Evolutionary conservation across 2,797 vertebrate species (phyloP), one percentile per base, ranked within the genome.

Genomic region (Threskiornis aethiopicus): DNA sequence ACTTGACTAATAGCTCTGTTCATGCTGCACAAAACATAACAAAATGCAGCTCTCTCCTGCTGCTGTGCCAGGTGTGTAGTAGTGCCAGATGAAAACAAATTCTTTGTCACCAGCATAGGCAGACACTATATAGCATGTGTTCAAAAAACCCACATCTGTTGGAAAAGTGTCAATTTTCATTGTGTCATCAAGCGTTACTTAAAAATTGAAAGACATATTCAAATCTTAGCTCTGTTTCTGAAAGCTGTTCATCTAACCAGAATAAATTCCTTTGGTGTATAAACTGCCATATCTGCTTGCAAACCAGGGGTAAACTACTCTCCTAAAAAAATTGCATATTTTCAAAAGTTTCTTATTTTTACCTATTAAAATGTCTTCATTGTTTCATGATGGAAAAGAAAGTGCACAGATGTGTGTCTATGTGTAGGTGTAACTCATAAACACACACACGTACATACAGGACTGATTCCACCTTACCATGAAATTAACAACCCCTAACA

Each of bases 361-460:
- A 31, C 16, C n/a, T 58, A 41, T 35, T 59, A 31, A 37, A 77
- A 81, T n/a, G 51, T 4, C 25, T 26, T 37, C 61, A 16, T 2
- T 16, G 12, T 41, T 81, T 90, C 11, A 4, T 20, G 57, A 37
- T 4, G 10, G 24, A 28, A 69, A 73, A 71, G 7, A 35, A 91
- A 46, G 13, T 3, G 4, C 31, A 29, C 19, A 31, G 0, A 3
- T 6, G 2, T 28, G 6, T 26, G 13, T 28, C 10, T 58, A 1
- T 9, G 15, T 6, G 9, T 41, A 6, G 5, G 10, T 37, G 31
- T 20, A 57, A 41, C 26, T 37, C 55, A 31, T 13, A 35, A 37
- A 21, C 29, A 66, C 18, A 28, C 6, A 33, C 9, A 28, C 0
- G 0, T 13, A 16, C 33, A 10, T 20, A 59, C 9, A 55, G 51